A percentile compares a stretch with the other conserved stretches of the same genome.
phyloP scores from a whole-genome alignment of 2,797 vertebrate genomes.

The Lophius americanus region DNA sequence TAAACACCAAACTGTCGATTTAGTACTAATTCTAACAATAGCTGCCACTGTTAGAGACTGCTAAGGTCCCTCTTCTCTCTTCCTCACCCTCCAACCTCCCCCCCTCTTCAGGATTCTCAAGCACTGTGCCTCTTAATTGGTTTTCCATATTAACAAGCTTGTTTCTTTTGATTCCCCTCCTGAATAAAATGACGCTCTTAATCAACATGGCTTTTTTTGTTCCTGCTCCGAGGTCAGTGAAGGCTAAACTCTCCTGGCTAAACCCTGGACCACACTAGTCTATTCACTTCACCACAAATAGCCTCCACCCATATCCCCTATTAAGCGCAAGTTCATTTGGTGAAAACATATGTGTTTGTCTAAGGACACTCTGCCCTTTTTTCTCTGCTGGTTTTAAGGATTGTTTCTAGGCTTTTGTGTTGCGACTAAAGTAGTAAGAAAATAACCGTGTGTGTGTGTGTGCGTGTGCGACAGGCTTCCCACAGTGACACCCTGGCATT shows the following conservation, averaged over 20 bases:
- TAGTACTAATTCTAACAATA: constrained; percentile 43
- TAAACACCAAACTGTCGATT: constrained; percentile 41
- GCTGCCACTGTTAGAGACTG: constrained; percentile 7
- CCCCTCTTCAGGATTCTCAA: constrained; percentile 55
- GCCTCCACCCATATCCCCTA: constrained; percentile 52
- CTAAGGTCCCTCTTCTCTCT: constrained; percentile 19
- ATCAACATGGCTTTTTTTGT: constrained; percentile 76
- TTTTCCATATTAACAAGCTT: constrained; percentile 81
- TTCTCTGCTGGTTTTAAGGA: constrained; percentile 43
- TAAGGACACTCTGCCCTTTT: constrained; percentile 62
- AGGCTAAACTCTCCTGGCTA: constrained; percentile 65
- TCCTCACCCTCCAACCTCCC: background rate
- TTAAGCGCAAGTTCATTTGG: constrained; percentile 49
- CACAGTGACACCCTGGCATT: constrained; percentile 61
- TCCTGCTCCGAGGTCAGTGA: constrained; percentile 67
- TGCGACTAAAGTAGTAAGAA: constrained; percentile 31
- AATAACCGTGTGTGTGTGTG: constrained; percentile 18
- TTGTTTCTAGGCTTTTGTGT: constrained; percentile 53
- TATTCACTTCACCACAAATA: constrained; percentile 65
- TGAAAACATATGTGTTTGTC: constrained; percentile 73
- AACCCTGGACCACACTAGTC: constrained; percentile 60
- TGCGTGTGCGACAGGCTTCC: constrained; percentile 42
- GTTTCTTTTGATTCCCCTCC: constrained; percentile 74
- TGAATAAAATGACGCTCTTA: constrained; percentile 70
- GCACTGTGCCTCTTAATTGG: constrained; percentile 75